These are phyloP conservation scores for Amphipyra berbera DNA, from an alignment of 2,888 invertebrate genomes.

Conservation along the genomic window DNA sequence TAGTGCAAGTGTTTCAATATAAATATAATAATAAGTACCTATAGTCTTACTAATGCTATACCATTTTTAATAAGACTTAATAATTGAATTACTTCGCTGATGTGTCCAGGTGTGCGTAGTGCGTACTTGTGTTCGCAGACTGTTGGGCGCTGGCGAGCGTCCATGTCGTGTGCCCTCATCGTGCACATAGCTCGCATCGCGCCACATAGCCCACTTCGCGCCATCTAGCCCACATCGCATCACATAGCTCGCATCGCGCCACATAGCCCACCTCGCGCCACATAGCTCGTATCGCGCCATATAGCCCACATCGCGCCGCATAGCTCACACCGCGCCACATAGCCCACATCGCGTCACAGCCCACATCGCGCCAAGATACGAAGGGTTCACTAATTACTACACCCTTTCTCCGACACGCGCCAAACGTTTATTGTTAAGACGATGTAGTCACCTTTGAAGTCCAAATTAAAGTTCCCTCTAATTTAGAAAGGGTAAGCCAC, in stretches of 20 bases:
- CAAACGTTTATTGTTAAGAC: neutral
- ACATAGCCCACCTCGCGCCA: neutral
- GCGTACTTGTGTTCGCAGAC: conserved; percentile 26
- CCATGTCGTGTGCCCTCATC: too few species aligned
- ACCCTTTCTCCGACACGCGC: conserved; percentile 7
- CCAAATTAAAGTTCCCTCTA: conserved; percentile 18
- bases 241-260: conserved; percentile 11
- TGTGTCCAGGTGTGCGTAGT: neutral
- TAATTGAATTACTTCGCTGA: neutral
- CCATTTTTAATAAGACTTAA: too few species aligned
- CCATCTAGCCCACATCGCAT: conserved; percentile 7
- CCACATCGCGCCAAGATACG: conserved; percentile 5
- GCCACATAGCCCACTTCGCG: too few species aligned
- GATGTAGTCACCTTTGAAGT: conserved; percentile 12
- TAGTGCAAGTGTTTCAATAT: too few species aligned
- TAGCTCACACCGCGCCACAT: conserved; percentile 9
- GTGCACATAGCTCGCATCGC: neutral
- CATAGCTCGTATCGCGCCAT: too few species aligned
- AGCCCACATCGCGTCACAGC: conserved; percentile 10
- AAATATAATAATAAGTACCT: too few species aligned
- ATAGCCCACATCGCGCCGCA: neutral
- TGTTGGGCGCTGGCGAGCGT: conserved; percentile 51
- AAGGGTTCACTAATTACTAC: conserved; percentile 20
- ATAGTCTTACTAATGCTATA: too few species aligned
- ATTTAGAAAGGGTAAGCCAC: conserved; percentile 7